phyloP scores from a whole-genome alignment of 1,140 invertebrate genomes.

The Drosophila ironensis region DNA sequence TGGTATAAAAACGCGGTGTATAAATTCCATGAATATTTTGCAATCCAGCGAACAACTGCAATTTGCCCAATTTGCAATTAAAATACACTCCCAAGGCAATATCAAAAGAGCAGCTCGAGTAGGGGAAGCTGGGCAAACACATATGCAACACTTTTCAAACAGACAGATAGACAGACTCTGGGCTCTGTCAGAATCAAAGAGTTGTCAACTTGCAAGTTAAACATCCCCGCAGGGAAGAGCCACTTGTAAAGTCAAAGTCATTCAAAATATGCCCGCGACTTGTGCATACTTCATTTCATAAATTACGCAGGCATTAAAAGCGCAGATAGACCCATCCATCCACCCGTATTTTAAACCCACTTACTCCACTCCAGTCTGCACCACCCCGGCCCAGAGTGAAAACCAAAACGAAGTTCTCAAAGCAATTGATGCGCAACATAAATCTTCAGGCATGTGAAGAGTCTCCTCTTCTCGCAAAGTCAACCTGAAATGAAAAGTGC shows the following conservation, averaged over 20 bases:
- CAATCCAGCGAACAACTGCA: not conserved
- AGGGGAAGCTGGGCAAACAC: not conserved
- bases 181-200: slow-evolving; percentile 13
- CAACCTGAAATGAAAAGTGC: slow-evolving; percentile 52
- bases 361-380: not conserved
- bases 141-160: not conserved
- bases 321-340: slow-evolving; percentile 50
- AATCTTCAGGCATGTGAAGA: slow-evolving; percentile 70
- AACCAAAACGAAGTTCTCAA: slow-evolving; percentile 24
- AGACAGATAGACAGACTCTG: slow-evolving; percentile 7
- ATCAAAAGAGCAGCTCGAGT: slow-evolving; percentile 1
- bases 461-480: slow-evolving; percentile 24
- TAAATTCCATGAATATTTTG: too few species aligned
- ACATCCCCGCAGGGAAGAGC: slow-evolving; percentile 4
- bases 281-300: slow-evolving; percentile 76
- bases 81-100: not conserved
- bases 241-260: slow-evolving; percentile 47
- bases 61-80: not conserved
- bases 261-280: slow-evolving; percentile 42
- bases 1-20: too few species aligned
- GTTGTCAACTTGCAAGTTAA: slow-evolving; percentile 37
- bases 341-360: not conserved
- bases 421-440: slow-evolving; percentile 75
- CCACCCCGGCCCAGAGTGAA: not conserved
- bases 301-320: slow-evolving; percentile 73